Evolutionary conservation across 2,797 vertebrate genomes (phyloP).

Genomic region (Poliocrania exsul): DNA sequence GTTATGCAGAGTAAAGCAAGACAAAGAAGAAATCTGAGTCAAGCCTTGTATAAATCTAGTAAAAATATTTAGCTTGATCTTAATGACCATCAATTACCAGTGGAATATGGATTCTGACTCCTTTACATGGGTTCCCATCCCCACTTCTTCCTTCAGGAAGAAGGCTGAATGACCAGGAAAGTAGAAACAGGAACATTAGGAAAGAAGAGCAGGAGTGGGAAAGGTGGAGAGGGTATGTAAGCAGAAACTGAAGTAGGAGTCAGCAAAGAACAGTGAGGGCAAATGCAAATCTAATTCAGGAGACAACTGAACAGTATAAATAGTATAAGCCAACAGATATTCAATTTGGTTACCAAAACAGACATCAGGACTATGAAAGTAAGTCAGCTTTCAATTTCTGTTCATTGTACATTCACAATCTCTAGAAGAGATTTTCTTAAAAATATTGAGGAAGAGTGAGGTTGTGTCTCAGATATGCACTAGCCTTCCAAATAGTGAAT

Average conservation of each 20-base stretch:
- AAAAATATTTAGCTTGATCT: background rate
- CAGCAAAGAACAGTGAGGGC: background rate
- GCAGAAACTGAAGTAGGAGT: background rate
- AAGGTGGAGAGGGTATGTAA: fast-evolving
- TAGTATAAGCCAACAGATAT: background rate
- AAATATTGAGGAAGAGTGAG: background rate
- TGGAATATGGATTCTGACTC: background rate
- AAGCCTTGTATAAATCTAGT: background rate
- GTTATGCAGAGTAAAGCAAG: background rate
- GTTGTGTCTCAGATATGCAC: background rate
- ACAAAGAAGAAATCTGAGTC: background rate
- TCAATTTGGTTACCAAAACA: background rate
- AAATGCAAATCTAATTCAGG: background rate
- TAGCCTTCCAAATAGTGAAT: background rate
- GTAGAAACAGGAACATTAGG: background rate
- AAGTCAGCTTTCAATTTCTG: background rate
- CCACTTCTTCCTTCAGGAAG: background rate
- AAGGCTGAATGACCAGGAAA: background rate
- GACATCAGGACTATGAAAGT: background rate
- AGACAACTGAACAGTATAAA: background rate
- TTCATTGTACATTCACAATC: background rate
- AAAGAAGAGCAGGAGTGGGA: background rate
- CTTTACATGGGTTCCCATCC: background rate
- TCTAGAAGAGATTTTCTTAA: background rate
- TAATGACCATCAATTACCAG: background rate